A percentile compares a stretch with the other conserved stretches of the same genome.
These are phyloP conservation scores for Lepus timidus DNA, from an alignment of 2,113 vertebrate species.

Conservation along the genomic window DNA sequence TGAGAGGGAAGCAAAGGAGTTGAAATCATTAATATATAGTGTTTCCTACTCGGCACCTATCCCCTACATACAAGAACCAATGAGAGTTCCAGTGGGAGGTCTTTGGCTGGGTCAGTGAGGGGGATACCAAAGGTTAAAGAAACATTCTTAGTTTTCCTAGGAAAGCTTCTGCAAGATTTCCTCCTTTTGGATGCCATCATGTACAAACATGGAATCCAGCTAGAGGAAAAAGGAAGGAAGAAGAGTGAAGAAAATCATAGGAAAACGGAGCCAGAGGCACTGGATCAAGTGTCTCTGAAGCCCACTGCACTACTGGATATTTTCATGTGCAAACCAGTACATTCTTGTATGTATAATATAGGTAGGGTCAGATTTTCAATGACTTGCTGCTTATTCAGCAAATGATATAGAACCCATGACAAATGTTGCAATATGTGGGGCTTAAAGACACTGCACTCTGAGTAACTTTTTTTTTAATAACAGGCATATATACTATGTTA, in stretches of 20 bases:
- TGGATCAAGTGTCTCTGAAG: neutral
- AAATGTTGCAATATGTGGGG: conserved; percentile 9
- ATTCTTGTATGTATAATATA: neutral
- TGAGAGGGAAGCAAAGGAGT: neutral
- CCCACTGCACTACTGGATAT: neutral
- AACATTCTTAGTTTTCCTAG: neutral
- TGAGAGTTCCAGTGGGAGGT: neutral
- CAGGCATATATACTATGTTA: conserved; percentile 61
- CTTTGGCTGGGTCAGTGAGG: neutral
- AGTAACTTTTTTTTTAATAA: conserved; percentile 39
- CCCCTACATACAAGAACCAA: neutral
- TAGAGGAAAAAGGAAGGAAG: conserved; percentile 33
- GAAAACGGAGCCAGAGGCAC: neutral
- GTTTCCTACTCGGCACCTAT: neutral
- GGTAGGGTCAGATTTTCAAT: neutral
- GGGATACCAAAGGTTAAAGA: neutral
- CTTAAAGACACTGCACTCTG: neutral
- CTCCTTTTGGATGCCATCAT: neutral
- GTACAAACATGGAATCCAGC: neutral
- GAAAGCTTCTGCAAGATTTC: conserved; percentile 14
- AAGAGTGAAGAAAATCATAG: neutral
- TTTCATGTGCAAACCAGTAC: neutral
- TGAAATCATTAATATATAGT: neutral
- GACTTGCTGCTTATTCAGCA: neutral
- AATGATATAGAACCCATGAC: conserved; percentile 26